Base-by-base conservation (phyloP, 1,140 invertebrate genomes). In the Trichomalopsis sarcophagae region DNA sequence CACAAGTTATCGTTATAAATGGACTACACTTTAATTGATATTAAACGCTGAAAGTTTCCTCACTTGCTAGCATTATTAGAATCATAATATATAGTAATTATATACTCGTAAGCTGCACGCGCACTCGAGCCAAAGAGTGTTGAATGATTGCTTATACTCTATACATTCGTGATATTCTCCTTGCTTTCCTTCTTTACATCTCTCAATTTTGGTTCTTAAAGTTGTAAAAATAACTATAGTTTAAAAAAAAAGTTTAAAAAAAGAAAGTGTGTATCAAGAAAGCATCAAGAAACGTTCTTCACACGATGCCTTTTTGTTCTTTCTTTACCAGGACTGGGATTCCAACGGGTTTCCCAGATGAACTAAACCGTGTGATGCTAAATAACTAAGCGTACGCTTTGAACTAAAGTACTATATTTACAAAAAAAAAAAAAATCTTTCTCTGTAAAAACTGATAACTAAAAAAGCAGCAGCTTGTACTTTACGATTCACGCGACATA, bases 201-300 rank as follows among this genome's bases (percentile, higher is more conserved):
- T 62, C 44, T 80, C 81, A 86, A 84, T 85, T 87, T 84, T 82
- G 47, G n/a, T 76, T 83, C 47, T 85, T 80, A 86, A 27, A 82
- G 17, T 79, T 36, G 69, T 84, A 62, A 80, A 71, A 81, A 71
- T 80, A 73, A 74, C 82, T 47, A n/a, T 75, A 69, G 30, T 10
- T 62, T 68, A 68, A 68, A 40, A 66, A 33, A 21, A 36, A 66
- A 66, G 0, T 23, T 36, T n/a, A 79, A 79, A 50, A 23, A 78
- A 62, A 11, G 47, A 76, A 36, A 55, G 14, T n/a, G 30, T 36
- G 7, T 47, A 17, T 44, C 47, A 10, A 47, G 23, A 23, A 47
- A 23, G 21, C 17, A 62, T 21, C 40, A 40, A 80, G 78, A 55
- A 80, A 80, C 78, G 10, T 40, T 36, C 0, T 68, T 68, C 77